These are phyloP conservation scores for Neosilurus hyrtlii DNA, from an alignment of 2,797 vertebrate species.

Conservation along the genomic window DNA sequence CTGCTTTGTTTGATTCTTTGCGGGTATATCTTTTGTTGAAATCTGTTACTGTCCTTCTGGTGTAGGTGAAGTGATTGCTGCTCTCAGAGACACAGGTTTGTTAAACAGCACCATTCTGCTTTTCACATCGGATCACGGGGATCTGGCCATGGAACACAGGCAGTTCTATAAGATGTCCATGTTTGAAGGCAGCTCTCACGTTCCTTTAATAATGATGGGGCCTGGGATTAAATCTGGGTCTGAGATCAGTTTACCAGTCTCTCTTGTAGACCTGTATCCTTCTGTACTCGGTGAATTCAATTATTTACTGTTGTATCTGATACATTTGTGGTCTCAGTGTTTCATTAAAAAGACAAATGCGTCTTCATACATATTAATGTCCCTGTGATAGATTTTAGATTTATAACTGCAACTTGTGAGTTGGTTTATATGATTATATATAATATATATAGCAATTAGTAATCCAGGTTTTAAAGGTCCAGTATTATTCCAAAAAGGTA, in stretches of 20 bases:
- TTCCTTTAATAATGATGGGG: constrained; percentile 88
- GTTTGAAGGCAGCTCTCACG: constrained; percentile 94
- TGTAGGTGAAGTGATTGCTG: constrained; percentile 83
- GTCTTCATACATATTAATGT: neutral
- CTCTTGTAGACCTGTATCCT: constrained; percentile 94
- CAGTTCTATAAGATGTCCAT: constrained; percentile 99
- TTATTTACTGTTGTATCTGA: neutral
- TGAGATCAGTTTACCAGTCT: constrained; percentile 78
- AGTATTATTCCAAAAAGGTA: neutral
- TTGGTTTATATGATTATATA: neutral
- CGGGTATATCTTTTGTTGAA: neutral
- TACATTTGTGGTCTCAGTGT: neutral
- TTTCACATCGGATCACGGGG: constrained; percentile 92
- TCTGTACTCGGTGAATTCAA: constrained; percentile 83
- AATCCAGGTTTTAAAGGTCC: neutral
- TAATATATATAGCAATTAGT: neutral
- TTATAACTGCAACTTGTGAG: neutral
- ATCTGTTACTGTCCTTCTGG: neutral
- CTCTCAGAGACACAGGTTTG: constrained; percentile 75
- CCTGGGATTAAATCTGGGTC: constrained; percentile 76
- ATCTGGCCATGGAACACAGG: constrained; percentile 95
- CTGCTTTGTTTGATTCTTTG: neutral
- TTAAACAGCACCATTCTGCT: constrained; percentile 82
- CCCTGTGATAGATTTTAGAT: neutral
- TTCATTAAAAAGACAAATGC: neutral